Base-by-base conservation (phyloP, 2,888 invertebrate genomes). In the Brassicogethes aeneus region DNA sequence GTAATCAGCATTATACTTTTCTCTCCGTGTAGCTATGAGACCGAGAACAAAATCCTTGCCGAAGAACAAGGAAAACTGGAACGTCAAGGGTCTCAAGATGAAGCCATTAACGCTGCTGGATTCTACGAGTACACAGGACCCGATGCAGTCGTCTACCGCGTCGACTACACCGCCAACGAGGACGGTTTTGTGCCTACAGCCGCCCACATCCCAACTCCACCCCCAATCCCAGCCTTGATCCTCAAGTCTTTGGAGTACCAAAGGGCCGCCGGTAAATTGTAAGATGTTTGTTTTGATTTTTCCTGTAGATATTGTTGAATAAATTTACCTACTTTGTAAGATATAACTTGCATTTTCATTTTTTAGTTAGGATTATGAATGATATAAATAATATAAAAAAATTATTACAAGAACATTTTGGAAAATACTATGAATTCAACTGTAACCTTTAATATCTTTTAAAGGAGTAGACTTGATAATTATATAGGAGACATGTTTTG, bases 41-140 rank as follows among this genome's bases (percentile, higher is more conserved):
- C 76, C 32, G 74, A 75, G 62, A 80, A 80, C 57, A 78, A 79
- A 7, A 80, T 80, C 52, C 63, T 71, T 3, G 76, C 71, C n/a
- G 72, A 76, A 47, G 77, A 75, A 46, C 70, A 75, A 51, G 80
- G 80, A 8, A 64, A 66, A 23, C 71, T 76, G 16, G 54, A 40
- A 62, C 69, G 70, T 55, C 63, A 72, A 35, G 76, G 54, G 3
- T 51, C 51, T 40, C 70, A 72, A 12, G 71, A 71, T 2, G 77
- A 76, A 44, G 79, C 76, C 1, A 74, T 82, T 37, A 72, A 73
- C 40, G 77, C 80, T 1, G 70, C 66, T 34, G 83, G 83, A 1
- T 81, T 77, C 60, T 82, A 75, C 59, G 76, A 80, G 48, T 83
- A 80, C 57, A 54, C 56, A 2, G 82, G 79, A 2, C 77, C 77